These are phyloP conservation scores for Tichodroma muraria DNA, from an alignment of 2,113 vertebrate species.

Conservation along the genomic window DNA sequence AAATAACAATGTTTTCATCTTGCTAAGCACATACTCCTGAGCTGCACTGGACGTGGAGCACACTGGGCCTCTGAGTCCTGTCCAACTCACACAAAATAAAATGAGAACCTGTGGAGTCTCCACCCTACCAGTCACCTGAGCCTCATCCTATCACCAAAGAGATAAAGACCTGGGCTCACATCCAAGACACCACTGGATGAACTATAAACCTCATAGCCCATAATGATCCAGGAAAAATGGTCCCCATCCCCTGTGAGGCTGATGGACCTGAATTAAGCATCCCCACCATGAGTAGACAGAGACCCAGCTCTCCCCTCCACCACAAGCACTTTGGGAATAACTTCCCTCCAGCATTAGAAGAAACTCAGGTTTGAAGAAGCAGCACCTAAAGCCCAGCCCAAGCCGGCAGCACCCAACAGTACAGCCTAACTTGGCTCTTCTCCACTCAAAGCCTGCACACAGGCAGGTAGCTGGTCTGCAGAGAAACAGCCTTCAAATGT, in stretches of 20 bases:
- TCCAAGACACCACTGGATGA: not conserved
- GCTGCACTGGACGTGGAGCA: not conserved
- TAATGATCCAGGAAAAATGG: not conserved
- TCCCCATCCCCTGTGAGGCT: not conserved
- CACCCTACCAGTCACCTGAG: not conserved
- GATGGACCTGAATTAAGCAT: not conserved
- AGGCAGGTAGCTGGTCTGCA: not conserved
- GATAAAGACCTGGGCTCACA: not conserved
- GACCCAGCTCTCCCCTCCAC: not conserved
- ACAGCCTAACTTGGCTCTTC: not conserved
- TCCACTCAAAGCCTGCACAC: not conserved
- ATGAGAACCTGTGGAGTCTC: not conserved
- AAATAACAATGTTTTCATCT: not conserved
- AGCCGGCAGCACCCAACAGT: not conserved
- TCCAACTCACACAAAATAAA: not conserved
- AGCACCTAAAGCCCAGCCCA: not conserved
- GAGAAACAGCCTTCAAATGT: not conserved
- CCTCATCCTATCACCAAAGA: not conserved
- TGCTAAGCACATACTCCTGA: not conserved
- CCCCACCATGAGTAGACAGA: fast-evolving
- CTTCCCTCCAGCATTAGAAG: not conserved
- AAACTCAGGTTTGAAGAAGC: not conserved
- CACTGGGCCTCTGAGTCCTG: not conserved
- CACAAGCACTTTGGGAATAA: not conserved
- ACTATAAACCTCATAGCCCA: not conserved